Percentiles rank a stretch among this genome's conserved stretches.
Evolutionary conservation across 2,888 invertebrate genomes (phyloP).

Genomic region (Epirrhoe tristata): DNA sequence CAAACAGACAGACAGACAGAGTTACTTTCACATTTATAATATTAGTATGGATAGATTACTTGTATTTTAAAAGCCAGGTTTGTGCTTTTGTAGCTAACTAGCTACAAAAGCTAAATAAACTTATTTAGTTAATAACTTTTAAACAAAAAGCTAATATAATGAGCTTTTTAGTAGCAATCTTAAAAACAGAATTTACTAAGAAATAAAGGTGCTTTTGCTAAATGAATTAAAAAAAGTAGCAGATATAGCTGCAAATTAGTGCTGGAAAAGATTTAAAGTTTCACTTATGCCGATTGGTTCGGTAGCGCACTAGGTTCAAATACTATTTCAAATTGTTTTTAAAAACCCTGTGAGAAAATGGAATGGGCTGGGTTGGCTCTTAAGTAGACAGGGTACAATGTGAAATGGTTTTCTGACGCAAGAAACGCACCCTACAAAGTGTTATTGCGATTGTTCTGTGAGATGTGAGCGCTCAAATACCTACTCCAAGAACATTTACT

Average conservation of each 20-base stretch:
- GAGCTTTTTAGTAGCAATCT: background rate
- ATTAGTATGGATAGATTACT: too few species aligned
- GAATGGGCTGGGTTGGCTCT: constrained; percentile 9
- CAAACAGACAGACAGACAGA: too few species aligned
- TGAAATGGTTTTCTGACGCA: constrained; percentile 27
- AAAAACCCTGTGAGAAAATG: constrained; percentile 1
- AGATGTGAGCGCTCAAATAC: constrained; percentile 40
- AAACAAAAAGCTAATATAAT: too few species aligned
- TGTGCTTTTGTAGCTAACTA: background rate
- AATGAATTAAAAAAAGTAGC: constrained; percentile 29
- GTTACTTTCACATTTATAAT: too few species aligned
- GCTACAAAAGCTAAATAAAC: background rate
- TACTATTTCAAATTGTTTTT: background rate
- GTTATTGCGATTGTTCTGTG: constrained; percentile 45
- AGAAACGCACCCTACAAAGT: constrained; percentile 39
- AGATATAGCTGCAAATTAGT: constrained; percentile 22
- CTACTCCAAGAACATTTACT: constrained; percentile 39
- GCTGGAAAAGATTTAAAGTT: constrained; percentile 8
- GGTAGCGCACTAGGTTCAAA: too few species aligned
- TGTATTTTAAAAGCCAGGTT: too few species aligned
- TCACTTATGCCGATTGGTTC: too few species aligned
- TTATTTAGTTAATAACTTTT: background rate
- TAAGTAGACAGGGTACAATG: constrained; percentile 16
- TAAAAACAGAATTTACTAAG: background rate
- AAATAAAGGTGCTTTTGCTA: constrained; percentile 25